Percentiles rank a stretch among this genome's conserved stretches.
Evolutionary conservation across 2,797 vertebrate genomes (phyloP).

Genomic region (Lerista edwardsae): DNA sequence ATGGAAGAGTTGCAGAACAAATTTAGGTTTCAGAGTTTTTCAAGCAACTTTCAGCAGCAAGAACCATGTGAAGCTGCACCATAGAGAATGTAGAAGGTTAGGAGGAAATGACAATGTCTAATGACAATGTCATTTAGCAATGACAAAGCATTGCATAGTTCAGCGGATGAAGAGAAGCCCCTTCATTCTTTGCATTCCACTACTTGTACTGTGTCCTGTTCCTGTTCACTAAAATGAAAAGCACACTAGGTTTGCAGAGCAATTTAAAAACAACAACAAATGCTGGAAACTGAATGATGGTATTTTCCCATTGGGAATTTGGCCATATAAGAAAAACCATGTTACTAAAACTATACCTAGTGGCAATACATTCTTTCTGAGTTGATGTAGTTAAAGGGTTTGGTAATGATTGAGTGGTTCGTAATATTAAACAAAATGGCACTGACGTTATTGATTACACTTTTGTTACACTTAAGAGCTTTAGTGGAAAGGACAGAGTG

Average conservation of each 20-base stretch:
- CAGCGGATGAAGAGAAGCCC: not conserved
- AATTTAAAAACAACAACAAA: not conserved
- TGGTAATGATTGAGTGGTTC: not conserved
- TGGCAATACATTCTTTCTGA: not conserved
- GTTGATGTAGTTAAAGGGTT: not conserved
- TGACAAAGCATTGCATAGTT: not conserved
- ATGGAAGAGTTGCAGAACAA: too few relatives aligned
- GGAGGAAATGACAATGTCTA: not conserved
- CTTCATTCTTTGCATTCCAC: not conserved
- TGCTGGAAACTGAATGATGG: not conserved
- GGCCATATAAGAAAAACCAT: slow-evolving; percentile 5
- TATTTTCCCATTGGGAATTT: not conserved
- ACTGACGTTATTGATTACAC: not conserved
- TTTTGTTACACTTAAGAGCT: not conserved
- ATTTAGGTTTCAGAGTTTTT: not conserved
- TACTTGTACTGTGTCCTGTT: not conserved
- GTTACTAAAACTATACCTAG: not conserved
- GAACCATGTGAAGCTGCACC: not conserved
- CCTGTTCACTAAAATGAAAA: not conserved
- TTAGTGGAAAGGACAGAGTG: not conserved
- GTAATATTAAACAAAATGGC: not conserved
- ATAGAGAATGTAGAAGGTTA: not conserved
- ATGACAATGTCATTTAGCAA: too few relatives aligned
- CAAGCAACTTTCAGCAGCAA: not conserved
- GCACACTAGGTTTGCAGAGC: not conserved